Conservation (phyloP, 2,113 vertebrate genomes). For the Leptosomus discolor region DNA sequence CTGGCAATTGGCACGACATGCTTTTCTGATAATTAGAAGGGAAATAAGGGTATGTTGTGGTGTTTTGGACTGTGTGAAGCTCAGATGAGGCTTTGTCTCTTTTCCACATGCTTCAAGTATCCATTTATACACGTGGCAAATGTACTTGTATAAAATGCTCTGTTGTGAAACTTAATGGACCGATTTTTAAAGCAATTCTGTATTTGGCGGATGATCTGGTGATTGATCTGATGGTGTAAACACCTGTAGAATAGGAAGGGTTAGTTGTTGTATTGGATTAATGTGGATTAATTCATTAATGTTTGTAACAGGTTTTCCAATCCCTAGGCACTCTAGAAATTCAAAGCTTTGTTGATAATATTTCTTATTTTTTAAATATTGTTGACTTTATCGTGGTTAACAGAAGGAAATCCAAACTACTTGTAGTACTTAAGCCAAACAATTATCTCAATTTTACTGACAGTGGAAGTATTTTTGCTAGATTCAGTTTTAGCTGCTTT, state of each 20-base stretch:
- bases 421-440: not conserved
- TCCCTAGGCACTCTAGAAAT: not conserved
- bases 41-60: not conserved
- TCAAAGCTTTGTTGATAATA: not conserved
- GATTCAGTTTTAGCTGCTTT: not conserved
- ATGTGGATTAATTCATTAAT: not conserved
- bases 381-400: not conserved
- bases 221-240: not conserved
- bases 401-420: not conserved
- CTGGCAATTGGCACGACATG: not conserved
- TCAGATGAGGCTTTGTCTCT: not conserved
- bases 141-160: not conserved
- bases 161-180: not conserved
- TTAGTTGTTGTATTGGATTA: not conserved
- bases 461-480: not conserved
- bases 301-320: not conserved
- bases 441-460: not conserved
- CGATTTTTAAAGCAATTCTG: not conserved
- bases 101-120: accelerated
- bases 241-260: not conserved
- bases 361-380: not conserved
- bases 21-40: not conserved
- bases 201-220: not conserved
- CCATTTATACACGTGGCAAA: not conserved
- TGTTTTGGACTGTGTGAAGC: not conserved